Base-by-base conservation (phyloP, 2,888 invertebrate species). In the Platycheirus rosarum region DNA sequence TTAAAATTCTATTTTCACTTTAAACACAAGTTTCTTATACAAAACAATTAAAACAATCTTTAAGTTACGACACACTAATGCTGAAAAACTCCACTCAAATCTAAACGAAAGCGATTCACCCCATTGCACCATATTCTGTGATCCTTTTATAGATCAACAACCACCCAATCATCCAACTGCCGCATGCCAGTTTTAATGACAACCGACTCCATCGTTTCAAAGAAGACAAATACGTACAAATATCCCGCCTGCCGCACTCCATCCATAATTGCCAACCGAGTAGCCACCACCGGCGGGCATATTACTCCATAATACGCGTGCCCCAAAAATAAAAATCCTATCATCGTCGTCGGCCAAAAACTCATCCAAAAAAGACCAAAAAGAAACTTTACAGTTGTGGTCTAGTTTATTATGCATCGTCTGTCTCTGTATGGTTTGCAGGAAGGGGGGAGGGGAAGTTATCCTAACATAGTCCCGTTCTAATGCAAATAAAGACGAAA, bases 141-240 rank as follows among this genome's bases (percentile, higher is more conserved):
- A 73, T 77, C 82, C 82, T 80, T 76, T 80, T 80, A 75, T 76
- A 80, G 70, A 73, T 16, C 73, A 69, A 29, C 63, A 44, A 32
- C 74, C 46, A 14, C 29, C 55, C 46, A 53, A 46, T 46, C 42
- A 51, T 44, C 40, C 70, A 48, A 80, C 80, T 80, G 76, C 80
- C 76, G 80, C 80, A 80, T 75, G 76, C 66, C 80, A 80, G 51
- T 66, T 76, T 76, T 76, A 76, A 80, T 66, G 80, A 76, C 80
- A 80, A 71, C 76, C 70, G 65, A 71, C 80, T 80, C 76, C 70
- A 80, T 80, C 76, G 62, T 75, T 60, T 80, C 80, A 65, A 60
- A 66, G 16, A 70, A 53, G 70, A 75, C 53, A 75, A 69, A 70
- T 69, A 16, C 55, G 20, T 35, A 29, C 26, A 2, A 46, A 20